Evolutionary conservation across 2,113 vertebrate genomes (phyloP), one percentile per base, ranked within the genome.

Genomic region (Fukomys damarensis): DNA sequence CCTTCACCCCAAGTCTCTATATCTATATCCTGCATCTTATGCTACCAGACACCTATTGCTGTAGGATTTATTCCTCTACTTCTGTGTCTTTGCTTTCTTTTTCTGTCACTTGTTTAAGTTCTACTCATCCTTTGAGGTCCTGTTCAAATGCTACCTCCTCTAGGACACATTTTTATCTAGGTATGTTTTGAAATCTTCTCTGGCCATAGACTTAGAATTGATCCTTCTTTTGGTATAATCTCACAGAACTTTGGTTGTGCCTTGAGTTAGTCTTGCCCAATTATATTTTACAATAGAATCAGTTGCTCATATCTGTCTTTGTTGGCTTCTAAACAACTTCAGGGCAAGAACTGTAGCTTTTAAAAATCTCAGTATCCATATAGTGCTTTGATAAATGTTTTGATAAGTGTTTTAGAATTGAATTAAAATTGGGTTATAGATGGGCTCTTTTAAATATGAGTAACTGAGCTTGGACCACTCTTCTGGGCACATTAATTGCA

Each of bases 251-350:
- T 93, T 61, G 38, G 80, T 89, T 86, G 72, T 43, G 66, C n/a
- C 52, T 90, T 19, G 17, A 52, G 43, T 94, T 38, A 70, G 22
- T 86, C 7, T 70, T 89, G 59, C 59, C 38, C 59, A 38, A 5
- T 20, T 72, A 41, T 79, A 43, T 86, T 96, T 95, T 59, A n/a
- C 76, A 92, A 87, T 41, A 61, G 74, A 46, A 24, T 87, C 32
- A 70, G 54, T 66, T 85, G 84, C 14, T 92, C 54, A 61, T 43
- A 56, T 70, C 35, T 87, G 3, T 86, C 30, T 76, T 86, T 12
- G 14, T 38, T 84, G 9, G 16, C 93, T 89, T 91, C 80, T 70
- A 91, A 96, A 90, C 54, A 85, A 96, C 89, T 95, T 77, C 59
- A 93, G 41, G 84, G 58, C 24, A 90, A 46, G 58, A 90, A 76